Percentiles rank a stretch among this genome's conserved stretches.
Conservation (phyloP, 1,140 invertebrate species). For the Drosophila pseudoobscura region DNA sequence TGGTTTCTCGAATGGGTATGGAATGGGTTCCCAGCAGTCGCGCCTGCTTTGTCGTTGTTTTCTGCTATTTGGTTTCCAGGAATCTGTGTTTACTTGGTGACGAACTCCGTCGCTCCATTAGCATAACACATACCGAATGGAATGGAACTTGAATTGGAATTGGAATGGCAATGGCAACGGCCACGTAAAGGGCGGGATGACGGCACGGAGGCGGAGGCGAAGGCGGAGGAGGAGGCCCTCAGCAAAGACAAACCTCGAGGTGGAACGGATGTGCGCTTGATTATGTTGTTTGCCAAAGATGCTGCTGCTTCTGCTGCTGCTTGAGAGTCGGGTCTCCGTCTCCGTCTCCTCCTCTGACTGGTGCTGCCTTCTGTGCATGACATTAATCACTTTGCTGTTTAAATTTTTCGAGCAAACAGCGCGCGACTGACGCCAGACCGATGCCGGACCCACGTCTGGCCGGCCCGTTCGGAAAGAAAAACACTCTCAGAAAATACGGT, state of each 20-base stretch:
- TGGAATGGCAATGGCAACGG: not conserved
- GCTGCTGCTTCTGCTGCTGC: slow-evolving; percentile 11
- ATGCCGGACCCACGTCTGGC: slow-evolving; percentile 8
- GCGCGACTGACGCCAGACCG: slow-evolving; percentile 62
- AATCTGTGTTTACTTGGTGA: slow-evolving; percentile 69
- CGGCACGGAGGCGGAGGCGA: not conserved
- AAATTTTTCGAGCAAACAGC: slow-evolving; percentile 56
- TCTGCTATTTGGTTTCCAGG: slow-evolving; percentile 56
- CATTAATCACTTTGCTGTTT: slow-evolving; percentile 73
- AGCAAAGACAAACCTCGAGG: slow-evolving; percentile 6
- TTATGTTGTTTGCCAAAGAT: slow-evolving; percentile 71
- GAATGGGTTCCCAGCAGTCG: not conserved
- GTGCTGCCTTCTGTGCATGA: slow-evolving; percentile 40
- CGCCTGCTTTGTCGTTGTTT: slow-evolving; percentile 40
- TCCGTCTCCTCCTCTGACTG: slow-evolving; percentile 3
- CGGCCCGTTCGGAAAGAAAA: slow-evolving; percentile 16
- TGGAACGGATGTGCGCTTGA: slow-evolving; percentile 72
- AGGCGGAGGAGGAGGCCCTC: not conserved
- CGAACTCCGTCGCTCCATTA: slow-evolving; percentile 67
- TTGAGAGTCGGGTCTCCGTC: slow-evolving; percentile 12
- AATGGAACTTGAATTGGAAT: slow-evolving; percentile 2
- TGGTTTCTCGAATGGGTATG: not conserved
- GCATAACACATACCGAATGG: slow-evolving; percentile 49
- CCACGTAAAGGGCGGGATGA: not conserved
- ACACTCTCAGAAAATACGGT: slow-evolving; percentile 47